A percentile compares a stretch with the other conserved stretches of the same genome.
phyloP scores from a whole-genome alignment of 2,113 vertebrate genomes.

The Saccopteryx leptura region DNA sequence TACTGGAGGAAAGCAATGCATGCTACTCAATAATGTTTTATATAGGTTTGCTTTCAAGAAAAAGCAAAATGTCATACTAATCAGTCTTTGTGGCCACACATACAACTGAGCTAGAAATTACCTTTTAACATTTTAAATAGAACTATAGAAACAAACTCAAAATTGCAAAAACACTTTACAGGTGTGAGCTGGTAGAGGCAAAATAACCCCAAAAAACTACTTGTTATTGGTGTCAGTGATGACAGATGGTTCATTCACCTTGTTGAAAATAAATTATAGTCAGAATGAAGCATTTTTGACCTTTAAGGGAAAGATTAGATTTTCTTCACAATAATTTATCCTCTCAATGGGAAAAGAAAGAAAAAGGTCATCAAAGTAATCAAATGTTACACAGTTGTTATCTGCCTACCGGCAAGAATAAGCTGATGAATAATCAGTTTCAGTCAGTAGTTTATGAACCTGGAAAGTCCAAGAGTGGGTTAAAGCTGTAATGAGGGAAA shows the following conservation, averaged over 20 bases:
- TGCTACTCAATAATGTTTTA: conserved; percentile 28
- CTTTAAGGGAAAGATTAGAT: conserved; percentile 70
- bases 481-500: conserved; percentile 43
- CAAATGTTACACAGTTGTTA: conserved; percentile 49
- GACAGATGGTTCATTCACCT: conserved; percentile 48
- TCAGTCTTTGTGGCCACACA: background rate
- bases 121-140: background rate
- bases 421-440: conserved; percentile 18
- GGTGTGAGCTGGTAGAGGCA: background rate
- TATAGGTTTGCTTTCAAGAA: background rate
- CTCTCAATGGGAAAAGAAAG: conserved; percentile 70
- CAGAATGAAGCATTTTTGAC: conserved; percentile 76
- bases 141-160: background rate
- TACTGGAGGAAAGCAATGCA: conserved; percentile 77
- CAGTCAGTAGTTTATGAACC: conserved; percentile 5
- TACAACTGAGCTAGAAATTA: background rate
- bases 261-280: conserved; percentile 74
- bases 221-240: conserved; percentile 8
- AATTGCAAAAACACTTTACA: background rate
- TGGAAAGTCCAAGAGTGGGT: background rate
- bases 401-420: conserved; percentile 21
- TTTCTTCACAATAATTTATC: conserved; percentile 76
- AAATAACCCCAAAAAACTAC: background rate
- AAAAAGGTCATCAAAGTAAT: conserved; percentile 80
- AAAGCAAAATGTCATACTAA: background rate